Base-by-base conservation (phyloP, 2,797 vertebrate genomes). In the Monodelphis domestica region DNA sequence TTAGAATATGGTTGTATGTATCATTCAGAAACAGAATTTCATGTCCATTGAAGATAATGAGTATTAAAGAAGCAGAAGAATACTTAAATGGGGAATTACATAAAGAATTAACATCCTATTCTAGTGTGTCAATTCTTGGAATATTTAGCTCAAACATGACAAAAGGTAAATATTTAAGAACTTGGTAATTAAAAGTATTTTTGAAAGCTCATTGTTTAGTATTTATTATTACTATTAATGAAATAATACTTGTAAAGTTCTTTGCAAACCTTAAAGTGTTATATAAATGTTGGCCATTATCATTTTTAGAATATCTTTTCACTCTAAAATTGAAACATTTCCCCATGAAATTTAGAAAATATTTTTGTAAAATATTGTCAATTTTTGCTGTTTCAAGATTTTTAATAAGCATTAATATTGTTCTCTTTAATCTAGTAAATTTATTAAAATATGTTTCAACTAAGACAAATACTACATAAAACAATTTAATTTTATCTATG, bases 31-130 rank as follows among this genome's bases (percentile, higher is more conserved):
- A 98, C 96, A 97, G 52, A 24, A 30, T 98, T 54, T 87, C 98
- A 30, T 98, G 97, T 94, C 99, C 99, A 0, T 88, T 98, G 88
- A 97, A 78, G 9, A 95, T 99, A 96, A 96, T 97, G 15, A 98
- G 98, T 0, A 17, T 97, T 2, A 98, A 98, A 54, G 99, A 99
- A 96, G 98, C 98, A 96, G 98, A 98, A 93, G 98, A 98, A 3
- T 99, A 99, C 98, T 98, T 99, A 89, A 98, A 97, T 94, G 99
- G 98, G 3, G 97, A 98, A 17, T 96, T 99, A 10, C 97, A 98
- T 53, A 33, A 97, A 92, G 96, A 97, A 53, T 95, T 98, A 87
- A 78, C 96, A 0, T 90, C 97, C 91, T 96, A 96, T 89, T 93
- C 94, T 93, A 50, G 92, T 33, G 55, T 98, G 94, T 98, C 97